Evolutionary conservation across 2,113 vertebrate species (phyloP).

Genomic region (Plecotus auritus): DNA sequence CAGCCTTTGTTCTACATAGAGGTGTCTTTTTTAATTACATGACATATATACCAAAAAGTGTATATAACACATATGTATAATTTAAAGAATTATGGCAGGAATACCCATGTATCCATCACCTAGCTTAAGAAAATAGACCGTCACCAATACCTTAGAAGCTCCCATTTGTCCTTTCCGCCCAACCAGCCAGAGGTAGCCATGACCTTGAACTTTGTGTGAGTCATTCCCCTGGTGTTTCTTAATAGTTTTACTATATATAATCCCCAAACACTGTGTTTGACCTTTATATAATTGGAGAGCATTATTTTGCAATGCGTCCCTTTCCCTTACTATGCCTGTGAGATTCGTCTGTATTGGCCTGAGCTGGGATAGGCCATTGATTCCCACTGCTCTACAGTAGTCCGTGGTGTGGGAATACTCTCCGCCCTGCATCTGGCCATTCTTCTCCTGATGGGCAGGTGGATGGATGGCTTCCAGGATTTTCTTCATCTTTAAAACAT

Average conservation of each 20-base stretch:
- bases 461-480: background rate
- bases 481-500: background rate
- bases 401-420: accelerated
- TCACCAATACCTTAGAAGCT: background rate
- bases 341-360: background rate
- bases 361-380: accelerated
- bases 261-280: background rate
- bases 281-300: background rate
- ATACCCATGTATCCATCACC: background rate
- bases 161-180: background rate
- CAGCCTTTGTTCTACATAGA: background rate
- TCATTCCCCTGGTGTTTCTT: background rate
- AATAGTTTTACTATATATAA: background rate
- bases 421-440: background rate
- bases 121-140: background rate
- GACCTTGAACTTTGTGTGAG: background rate
- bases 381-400: accelerated
- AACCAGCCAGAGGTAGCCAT: background rate
- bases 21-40: background rate
- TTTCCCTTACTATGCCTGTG: background rate
- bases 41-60: background rate
- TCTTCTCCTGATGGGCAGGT: background rate
- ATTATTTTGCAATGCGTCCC: background rate
- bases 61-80: background rate
- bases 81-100: background rate